Evolutionary conservation across 2,113 vertebrate species (phyloP), one percentile per base, ranked within the genome.

Genomic region (Salvelinus alpinus): DNA sequence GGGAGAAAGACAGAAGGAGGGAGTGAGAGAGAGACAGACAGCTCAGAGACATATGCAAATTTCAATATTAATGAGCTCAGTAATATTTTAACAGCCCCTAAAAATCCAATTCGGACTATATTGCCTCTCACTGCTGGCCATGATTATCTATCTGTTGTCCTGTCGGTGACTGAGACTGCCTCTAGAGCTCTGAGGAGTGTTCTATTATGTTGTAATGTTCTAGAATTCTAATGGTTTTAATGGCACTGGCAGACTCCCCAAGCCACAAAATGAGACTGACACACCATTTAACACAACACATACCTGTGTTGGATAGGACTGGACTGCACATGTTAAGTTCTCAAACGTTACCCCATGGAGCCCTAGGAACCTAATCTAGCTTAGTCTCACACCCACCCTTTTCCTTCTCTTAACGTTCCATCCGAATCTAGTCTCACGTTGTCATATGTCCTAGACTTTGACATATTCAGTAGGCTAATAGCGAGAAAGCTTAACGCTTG

Each of bases 31-130:
- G 81, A 87, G 88, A 88, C 75, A 87, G 89, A 89, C 87, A 82
- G 90, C 83, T 88, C 85, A 88, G 85, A 89, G 90, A 92, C 89
- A 89, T 88, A 83, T 82, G 75, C 88, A 90, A 89, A 93, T 92
- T 93, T 94, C 90, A 94, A 92, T 94, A 93, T 94, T 94, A 93
- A 94, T 93, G 91, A 93, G 80, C 92, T 94, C 92, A 94, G 93
- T 94, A 93, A 94, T 94, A 94, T 94, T 94, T 94, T 90, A 94
- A 92, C 90, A 94, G 91, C 84, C 91, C 91, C 89, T 93, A 93
- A 93, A 94, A 93, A 93, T 92, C 91, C 92, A 93, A 93, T 93
- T 92, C 87, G 88, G 90, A 87, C 85, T 85, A 91, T 92, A 93
- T 93, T 92, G 91, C 89, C 84, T 90, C 82, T 90, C 88, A 92